Evolutionary conservation across 2,797 vertebrate genomes (phyloP).

Genomic region (Mormyrus proboscirostris): DNA sequence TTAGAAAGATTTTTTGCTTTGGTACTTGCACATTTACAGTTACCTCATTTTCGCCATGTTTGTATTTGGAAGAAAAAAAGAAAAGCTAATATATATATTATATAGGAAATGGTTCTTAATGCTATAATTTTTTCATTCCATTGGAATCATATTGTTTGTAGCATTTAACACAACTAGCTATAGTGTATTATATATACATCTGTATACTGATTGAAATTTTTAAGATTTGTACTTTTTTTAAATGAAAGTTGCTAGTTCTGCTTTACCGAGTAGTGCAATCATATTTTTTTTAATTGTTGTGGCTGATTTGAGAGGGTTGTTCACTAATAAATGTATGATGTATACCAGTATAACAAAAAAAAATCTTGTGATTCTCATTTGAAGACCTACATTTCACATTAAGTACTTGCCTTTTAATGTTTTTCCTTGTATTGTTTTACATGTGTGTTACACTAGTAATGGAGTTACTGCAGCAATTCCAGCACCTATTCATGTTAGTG

Average conservation of each 20-base stretch:
- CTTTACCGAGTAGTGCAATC: slow-evolving; percentile 99
- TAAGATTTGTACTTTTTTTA: slow-evolving; percentile 99
- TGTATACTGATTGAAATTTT: slow-evolving; percentile 99
- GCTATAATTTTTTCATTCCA: slow-evolving; percentile 98
- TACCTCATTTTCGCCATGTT: slow-evolving; percentile 99
- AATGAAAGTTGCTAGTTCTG: slow-evolving; percentile 99
- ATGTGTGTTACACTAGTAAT: background rate
- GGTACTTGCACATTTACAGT: slow-evolving; percentile 99
- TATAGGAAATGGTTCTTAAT: slow-evolving; percentile 98
- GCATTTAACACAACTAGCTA: slow-evolving; percentile 99
- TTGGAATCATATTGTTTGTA: slow-evolving; percentile 99
- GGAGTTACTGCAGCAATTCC: slow-evolving; percentile 32
- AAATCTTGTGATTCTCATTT: slow-evolving; percentile 12
- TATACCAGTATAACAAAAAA: slow-evolving; percentile 71
- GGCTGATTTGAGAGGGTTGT: slow-evolving; percentile 99
- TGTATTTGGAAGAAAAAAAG: slow-evolving; percentile 84
- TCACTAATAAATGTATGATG: slow-evolving; percentile 99
- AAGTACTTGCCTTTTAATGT: slow-evolving; percentile 9
- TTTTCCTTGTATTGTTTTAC: slow-evolving; percentile 27
- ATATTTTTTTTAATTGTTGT: slow-evolving; percentile 99
- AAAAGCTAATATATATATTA: slow-evolving; percentile 99
- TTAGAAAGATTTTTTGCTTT: slow-evolving; percentile 95
- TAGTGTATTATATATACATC: slow-evolving; percentile 99
- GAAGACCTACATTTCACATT: slow-evolving; percentile 10
- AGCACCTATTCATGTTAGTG: background rate